phyloP scores from a whole-genome alignment of 2,113 vertebrate species.

The Phylloscopus trochiloides region DNA sequence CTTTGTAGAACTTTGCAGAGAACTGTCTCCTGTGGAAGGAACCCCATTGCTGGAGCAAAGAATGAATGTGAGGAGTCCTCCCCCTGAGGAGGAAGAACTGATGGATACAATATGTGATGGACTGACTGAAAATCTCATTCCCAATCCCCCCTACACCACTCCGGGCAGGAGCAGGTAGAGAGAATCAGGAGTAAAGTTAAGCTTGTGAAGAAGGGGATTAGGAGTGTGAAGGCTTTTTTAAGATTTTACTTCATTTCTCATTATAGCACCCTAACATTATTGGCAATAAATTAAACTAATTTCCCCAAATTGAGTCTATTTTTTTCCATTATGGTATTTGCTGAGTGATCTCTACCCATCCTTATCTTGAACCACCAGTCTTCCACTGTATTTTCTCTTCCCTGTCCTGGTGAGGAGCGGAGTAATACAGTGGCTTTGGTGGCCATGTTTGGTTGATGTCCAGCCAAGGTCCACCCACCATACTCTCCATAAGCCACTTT shows the following conservation, averaged over 20 bases:
- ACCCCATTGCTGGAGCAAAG: not conserved
- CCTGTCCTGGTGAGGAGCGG: not conserved
- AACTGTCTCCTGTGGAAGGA: not conserved
- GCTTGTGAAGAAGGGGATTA: not conserved
- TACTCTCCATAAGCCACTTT: not conserved
- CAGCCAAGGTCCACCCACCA: not conserved
- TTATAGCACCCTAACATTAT: not conserved
- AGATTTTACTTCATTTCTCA: not conserved
- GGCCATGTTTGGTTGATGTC: not conserved
- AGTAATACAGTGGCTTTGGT: not conserved
- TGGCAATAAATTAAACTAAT: not conserved
- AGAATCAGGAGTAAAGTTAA: not conserved
- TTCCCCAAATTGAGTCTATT: not conserved
- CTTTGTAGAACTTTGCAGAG: not conserved
- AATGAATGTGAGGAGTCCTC: not conserved
- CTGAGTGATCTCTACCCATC: not conserved
- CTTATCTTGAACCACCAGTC: not conserved
- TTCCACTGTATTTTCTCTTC: not conserved
- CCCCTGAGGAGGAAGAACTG: not conserved
- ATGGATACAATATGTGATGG: not conserved
- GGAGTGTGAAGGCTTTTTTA: not conserved
- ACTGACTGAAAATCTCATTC: not conserved
- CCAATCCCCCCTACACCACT: not conserved
- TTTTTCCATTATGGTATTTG: not conserved
- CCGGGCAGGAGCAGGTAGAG: not conserved